Evolutionary conservation across 2,113 vertebrate genomes (phyloP), one percentile per base, ranked within the genome.

Genomic region (Australoheros scitulus): DNA sequence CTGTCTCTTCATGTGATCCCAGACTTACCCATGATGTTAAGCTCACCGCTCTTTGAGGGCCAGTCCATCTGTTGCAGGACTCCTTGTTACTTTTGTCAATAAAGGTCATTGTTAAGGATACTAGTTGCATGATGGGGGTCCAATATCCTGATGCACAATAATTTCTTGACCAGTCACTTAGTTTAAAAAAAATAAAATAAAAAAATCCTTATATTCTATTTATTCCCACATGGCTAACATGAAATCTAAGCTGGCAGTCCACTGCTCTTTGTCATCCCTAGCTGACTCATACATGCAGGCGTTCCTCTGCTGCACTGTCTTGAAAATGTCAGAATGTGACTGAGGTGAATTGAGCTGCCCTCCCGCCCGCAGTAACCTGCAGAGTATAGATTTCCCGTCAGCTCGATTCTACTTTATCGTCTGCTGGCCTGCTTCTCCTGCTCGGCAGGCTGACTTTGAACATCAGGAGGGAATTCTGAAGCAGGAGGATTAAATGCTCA

Each of bases 321-420:
- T 22, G 50, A 52, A 88, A 93, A 92, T 92, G 90, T 92, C 89
- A 92, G 83, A 36, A 36, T 32, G 79, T 61, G 78, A 70, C 65
- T 5, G 79, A 88, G 85, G 80, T 88, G 88, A 85, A 86, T 2
- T 14, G 52, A 6, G n/a, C 60, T 29, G 29, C 18, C 52, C 63
- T 61, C 58, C 47, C 43, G 29, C 72, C 72, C 70, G 78, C 82
- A 20, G 75, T 41, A 52, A 86, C 63, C 87, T 86, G 87, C 82
- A 64, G 38, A 80, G 60, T 41, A 90, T 85, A 6, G 92, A 93
- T 92, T 91, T 86, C 61, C 85, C 74, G 90, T 90, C 93, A 52
- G 75, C 76, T 89, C 11, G 7, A 36, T 5, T 87, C 55, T 72
- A 3, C 38, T 91, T 89, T 64, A 84, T 83, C 34, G 11, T 85